phyloP scores from a whole-genome alignment of 1,140 invertebrate species.

The Papilio xuthus region DNA sequence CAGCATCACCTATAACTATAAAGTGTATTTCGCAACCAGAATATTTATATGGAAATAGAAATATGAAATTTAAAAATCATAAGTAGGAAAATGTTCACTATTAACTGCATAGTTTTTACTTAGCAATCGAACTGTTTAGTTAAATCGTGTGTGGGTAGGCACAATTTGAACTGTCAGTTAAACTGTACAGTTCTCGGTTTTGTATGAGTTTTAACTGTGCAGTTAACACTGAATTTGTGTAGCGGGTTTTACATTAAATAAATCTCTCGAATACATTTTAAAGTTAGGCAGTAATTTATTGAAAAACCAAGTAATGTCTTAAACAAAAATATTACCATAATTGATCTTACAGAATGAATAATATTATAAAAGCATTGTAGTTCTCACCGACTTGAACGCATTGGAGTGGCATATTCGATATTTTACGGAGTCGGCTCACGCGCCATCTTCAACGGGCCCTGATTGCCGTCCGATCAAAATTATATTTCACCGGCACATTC shows the following conservation, averaged over 20 bases:
- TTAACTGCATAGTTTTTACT: too few species aligned
- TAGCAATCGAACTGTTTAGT: too few species aligned
- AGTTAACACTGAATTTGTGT: too few species aligned
- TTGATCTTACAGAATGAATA: constrained; percentile 33
- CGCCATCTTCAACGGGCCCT: constrained; percentile 80
- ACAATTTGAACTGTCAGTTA: too few species aligned
- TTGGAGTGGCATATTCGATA: constrained; percentile 72
- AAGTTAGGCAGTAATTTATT: not conserved
- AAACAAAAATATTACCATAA: not conserved
- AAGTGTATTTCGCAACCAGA: constrained; percentile 36
- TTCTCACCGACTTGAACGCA: constrained; percentile 45
- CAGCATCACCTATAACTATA: constrained; percentile 71
- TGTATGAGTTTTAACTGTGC: too few species aligned
- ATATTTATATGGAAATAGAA: not conserved
- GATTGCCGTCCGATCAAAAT: constrained; percentile 82
- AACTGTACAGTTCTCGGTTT: too few species aligned
- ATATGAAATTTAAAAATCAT: not conserved
- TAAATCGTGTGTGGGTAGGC: too few species aligned
- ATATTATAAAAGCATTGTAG: constrained; percentile 27
- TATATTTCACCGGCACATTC: constrained; percentile 80
- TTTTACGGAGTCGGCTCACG: constrained; percentile 79
- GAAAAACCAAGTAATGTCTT: not conserved
- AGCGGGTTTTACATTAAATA: too few species aligned
- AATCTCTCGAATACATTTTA: not conserved
- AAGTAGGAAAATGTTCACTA: not conserved